phyloP scores from a whole-genome alignment of 2,113 vertebrate genomes.

The Natator depressus region DNA sequence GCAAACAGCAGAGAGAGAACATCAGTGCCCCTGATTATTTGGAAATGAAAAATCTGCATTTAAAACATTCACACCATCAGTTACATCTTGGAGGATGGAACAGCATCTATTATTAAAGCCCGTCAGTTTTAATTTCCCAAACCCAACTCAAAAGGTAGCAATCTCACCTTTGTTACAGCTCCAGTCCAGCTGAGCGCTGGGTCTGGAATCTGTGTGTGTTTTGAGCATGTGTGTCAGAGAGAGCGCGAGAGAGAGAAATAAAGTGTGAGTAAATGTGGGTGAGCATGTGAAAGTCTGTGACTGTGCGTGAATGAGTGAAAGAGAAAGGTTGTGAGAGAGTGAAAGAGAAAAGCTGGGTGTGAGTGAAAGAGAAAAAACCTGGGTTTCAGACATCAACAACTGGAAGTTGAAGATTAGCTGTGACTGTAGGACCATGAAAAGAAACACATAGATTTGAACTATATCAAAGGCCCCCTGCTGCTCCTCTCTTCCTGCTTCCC shows the following conservation, averaged over 20 bases:
- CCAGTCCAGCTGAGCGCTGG: neutral
- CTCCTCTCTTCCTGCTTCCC: neutral
- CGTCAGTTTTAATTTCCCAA: neutral
- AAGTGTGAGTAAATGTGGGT: neutral
- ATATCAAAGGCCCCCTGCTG: neutral
- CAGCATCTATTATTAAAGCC: neutral
- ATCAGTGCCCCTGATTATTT: neutral
- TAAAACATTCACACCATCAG: neutral
- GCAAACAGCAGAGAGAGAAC: constrained; percentile 18
- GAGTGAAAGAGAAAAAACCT: neutral
- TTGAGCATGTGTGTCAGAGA: neutral
- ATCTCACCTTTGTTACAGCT: neutral
- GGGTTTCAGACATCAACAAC: neutral
- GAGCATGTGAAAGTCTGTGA: neutral
- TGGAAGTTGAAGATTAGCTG: neutral
- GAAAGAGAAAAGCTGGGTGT: neutral
- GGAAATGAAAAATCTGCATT: neutral
- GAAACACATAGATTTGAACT: accelerated
- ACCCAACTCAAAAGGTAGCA: neutral
- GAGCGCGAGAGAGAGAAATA: neutral
- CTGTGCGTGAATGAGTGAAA: neutral
- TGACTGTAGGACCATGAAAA: neutral
- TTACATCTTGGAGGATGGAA: neutral
- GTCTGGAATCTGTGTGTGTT: neutral
- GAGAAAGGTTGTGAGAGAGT: neutral